A percentile compares a stretch with the other conserved stretches of the same genome.
Conservation (phyloP, 2,888 invertebrate genomes). For the Muscina levida region DNA sequence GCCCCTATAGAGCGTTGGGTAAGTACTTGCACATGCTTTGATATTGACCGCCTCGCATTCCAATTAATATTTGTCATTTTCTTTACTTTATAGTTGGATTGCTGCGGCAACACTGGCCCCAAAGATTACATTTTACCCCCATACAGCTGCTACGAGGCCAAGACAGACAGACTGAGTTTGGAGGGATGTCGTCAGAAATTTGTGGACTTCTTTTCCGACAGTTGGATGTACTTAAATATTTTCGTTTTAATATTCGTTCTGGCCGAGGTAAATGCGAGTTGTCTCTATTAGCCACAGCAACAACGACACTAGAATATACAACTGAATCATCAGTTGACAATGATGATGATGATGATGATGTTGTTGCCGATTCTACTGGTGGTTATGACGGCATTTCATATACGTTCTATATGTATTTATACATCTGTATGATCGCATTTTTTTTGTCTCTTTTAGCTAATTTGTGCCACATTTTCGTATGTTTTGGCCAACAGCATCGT, state of each 20-base stretch:
- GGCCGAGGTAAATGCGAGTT: constrained; percentile 71
- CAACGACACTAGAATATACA: background rate
- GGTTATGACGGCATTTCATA: constrained; percentile 17
- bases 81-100: constrained; percentile 70
- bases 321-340: constrained; percentile 29
- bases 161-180: constrained; percentile 71
- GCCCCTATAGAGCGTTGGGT: constrained; percentile 75
- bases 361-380: constrained; percentile 7
- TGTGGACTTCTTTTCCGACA: constrained; percentile 72
- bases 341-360: no score
- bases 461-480: constrained; percentile 74
- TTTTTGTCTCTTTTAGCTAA: constrained; percentile 67
- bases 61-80: background rate
- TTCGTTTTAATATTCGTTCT: constrained; percentile 70
- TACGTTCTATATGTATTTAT: no score
- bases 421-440: no score
- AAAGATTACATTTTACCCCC: constrained; percentile 73
- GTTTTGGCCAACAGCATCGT: constrained; percentile 75
- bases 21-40: constrained; percentile 52
- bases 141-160: constrained; percentile 72
- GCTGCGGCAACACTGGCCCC: constrained; percentile 74
- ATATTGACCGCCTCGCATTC: constrained; percentile 23
- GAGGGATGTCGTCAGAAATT: constrained; percentile 77
- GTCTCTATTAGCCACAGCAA: background rate
- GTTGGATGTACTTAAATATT: constrained; percentile 73